Conservation (phyloP, 1,140 invertebrate genomes). For the Harlomillsia oculata region DNA sequence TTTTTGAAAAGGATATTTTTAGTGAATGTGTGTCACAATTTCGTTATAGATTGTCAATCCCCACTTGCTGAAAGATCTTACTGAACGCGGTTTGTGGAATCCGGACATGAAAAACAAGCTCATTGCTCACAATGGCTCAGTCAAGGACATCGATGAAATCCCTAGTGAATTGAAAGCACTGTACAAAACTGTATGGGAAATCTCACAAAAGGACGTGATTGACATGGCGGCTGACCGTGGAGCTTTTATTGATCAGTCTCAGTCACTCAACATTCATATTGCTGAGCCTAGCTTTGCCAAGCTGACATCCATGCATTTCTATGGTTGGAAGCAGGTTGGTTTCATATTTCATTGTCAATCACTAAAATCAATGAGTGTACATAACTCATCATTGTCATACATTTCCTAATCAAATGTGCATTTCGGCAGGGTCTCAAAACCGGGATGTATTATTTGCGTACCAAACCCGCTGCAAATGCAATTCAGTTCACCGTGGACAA, state of each 20-base stretch:
- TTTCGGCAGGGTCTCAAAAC: conserved; percentile 78
- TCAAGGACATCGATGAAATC: conserved; percentile 77
- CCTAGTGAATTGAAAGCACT: conserved; percentile 79
- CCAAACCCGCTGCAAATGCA: conserved; percentile 89
- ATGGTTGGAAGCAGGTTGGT: conserved; percentile 82
- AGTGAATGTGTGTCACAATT: conserved; percentile 4
- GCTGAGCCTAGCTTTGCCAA: conserved; percentile 87
- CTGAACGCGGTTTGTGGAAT: conserved; percentile 82
- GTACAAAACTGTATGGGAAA: conserved; percentile 99
- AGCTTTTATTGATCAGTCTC: conserved; percentile 97
- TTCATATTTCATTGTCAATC: not conserved
- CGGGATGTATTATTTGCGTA: conserved; percentile 97
- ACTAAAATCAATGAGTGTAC: conserved; percentile 22
- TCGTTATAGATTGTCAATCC: conserved; percentile 87
- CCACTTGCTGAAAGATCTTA: conserved; percentile 87
- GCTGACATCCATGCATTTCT: conserved; percentile 96
- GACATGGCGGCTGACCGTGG: conserved; percentile 97
- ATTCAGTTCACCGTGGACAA: conserved; percentile 98
- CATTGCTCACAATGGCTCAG: conserved; percentile 82
- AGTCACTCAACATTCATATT: conserved; percentile 94
- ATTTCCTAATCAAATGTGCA: conserved; percentile 21
- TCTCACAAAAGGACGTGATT: conserved; percentile 84
- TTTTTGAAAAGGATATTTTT: not conserved
- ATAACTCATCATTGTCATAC: too few species aligned
- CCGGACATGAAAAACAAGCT: conserved; percentile 94